Base-by-base conservation (phyloP, 2,113 vertebrate species). In the Tachysurus vachellii region DNA sequence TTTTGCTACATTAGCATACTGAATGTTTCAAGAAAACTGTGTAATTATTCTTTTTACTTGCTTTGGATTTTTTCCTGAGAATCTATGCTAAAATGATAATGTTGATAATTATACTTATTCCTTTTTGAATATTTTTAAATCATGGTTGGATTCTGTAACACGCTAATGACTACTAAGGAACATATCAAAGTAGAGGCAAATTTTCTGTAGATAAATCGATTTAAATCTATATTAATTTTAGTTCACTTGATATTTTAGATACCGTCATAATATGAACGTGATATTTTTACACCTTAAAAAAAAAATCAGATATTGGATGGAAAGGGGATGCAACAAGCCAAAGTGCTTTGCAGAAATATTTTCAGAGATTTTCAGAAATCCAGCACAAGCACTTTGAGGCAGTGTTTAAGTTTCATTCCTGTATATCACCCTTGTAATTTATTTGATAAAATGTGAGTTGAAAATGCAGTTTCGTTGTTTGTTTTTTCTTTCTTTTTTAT, bases 1-100 rank as follows among this genome's bases (percentile, higher is more conserved):
- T 92, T 95, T 94, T 95, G 95, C 95, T 95, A 95, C 93, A 94
- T 96, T 95, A 96, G 94, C 95, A 95, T 94, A 90, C 62, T 90
- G 90, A 86, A 53, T 66, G 71, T 53, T 73, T 81, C n/a, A 88
- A 76, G 80, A 92, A 77, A 86, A 79, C 80, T 79, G 50, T 84
- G 76, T 85, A 79, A 90, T 88, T 88, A 82, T 87, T 87, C 88
- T 88, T 86, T 89, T 88, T 89, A 80, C 75, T 77, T 80, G 80
- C 85, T 84, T 84, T 59, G 50, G 28, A 77, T 88, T 77, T 91
- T 87, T 81, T 82, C 86, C 80, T 56, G 73, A 83, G 57, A 70
- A 88, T 85, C 75, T 89, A 86, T 89, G 85, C 87, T 79, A 81
- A 81, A 86, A 83, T 87, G 56, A 81, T 61, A 86, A 83, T 87